Conservation (phyloP, 2,888 invertebrate genomes). For the Cryptocephalus primarius region DNA sequence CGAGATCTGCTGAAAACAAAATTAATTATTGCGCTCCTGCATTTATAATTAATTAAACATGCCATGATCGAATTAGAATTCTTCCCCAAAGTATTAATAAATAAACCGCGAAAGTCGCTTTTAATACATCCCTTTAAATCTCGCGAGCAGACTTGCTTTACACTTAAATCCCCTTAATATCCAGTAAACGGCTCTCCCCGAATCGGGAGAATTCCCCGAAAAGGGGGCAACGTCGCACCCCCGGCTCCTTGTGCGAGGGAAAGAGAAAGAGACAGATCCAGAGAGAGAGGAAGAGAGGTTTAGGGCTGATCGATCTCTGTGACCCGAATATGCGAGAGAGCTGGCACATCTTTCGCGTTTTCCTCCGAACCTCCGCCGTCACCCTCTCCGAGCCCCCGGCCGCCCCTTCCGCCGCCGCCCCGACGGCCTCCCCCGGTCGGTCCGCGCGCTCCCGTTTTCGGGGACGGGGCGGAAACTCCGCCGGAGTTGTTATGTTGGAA, state of each 20-base stretch:
- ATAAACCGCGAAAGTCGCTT: too few species aligned
- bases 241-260: not conserved
- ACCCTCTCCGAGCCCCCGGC: not conserved
- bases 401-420: not conserved
- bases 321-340: constrained; percentile 17
- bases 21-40: too few species aligned
- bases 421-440: not conserved
- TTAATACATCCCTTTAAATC: too few species aligned
- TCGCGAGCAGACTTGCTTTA: too few species aligned
- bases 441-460: too few species aligned
- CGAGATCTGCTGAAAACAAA: too few species aligned
- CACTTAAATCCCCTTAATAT: too few species aligned
- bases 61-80: too few species aligned
- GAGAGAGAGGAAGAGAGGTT: constrained; percentile 2
- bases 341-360: constrained; percentile 5
- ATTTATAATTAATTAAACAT: too few species aligned
- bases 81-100: too few species aligned
- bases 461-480: constrained; percentile 1
- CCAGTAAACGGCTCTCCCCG: not conserved
- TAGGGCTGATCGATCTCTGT: constrained; percentile 13
- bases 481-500: not conserved
- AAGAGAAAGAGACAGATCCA: not conserved
- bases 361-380: not conserved
- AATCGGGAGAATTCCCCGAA: not conserved
- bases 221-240: not conserved